Percentiles rank a stretch among this genome's conserved stretches.
These are phyloP conservation scores for Drosophila mimica DNA, from an alignment of 2,888 invertebrate species.

Conservation along the genomic window DNA sequence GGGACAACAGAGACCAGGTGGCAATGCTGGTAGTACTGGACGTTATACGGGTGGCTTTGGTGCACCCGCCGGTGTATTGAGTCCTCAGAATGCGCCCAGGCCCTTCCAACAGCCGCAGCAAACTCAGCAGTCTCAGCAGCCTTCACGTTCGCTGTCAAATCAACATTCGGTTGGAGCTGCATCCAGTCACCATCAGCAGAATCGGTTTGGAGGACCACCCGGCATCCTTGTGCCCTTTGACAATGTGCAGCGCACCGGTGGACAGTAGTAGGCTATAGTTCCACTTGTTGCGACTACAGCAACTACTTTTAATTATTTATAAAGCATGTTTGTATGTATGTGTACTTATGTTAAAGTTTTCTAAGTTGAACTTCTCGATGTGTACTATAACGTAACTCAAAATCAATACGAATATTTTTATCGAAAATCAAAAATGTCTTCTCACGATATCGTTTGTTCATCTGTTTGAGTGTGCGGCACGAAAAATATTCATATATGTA, in stretches of 20 bases:
- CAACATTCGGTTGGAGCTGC: conserved; percentile 15
- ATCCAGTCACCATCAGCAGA: conserved; percentile 33
- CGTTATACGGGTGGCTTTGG: conserved; percentile 79
- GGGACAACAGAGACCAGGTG: conserved; percentile 23
- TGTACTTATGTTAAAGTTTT: conserved; percentile 62
- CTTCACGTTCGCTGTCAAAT: conserved; percentile 5
- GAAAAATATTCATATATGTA: conserved; percentile 19
- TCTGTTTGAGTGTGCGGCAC: not conserved
- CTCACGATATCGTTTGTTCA: conserved; percentile 4
- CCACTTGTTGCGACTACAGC: conserved; percentile 17
- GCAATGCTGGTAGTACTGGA: conserved; percentile 27
- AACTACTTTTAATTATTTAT: conserved; percentile 78
- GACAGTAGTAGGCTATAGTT: conserved; percentile 48
- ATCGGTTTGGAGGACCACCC: conserved; percentile 84
- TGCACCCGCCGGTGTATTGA: conserved; percentile 72
- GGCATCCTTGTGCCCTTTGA: conserved; percentile 83
- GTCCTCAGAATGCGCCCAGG: conserved; percentile 61
- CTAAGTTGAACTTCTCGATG: conserved; percentile 28
- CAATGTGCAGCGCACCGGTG: conserved; percentile 67
- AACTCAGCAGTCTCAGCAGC: conserved; percentile 15
- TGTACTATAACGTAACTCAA: conserved; percentile 18
- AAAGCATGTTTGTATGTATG: conserved; percentile 59
- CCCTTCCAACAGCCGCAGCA: conserved; percentile 50
- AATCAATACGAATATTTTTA: conserved; percentile 42
- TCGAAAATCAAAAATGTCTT: conserved; percentile 6